Evolutionary conservation across 2,888 invertebrate genomes (phyloP), one percentile per base, ranked within the genome.

Genomic region (Leistus spinibarbis): DNA sequence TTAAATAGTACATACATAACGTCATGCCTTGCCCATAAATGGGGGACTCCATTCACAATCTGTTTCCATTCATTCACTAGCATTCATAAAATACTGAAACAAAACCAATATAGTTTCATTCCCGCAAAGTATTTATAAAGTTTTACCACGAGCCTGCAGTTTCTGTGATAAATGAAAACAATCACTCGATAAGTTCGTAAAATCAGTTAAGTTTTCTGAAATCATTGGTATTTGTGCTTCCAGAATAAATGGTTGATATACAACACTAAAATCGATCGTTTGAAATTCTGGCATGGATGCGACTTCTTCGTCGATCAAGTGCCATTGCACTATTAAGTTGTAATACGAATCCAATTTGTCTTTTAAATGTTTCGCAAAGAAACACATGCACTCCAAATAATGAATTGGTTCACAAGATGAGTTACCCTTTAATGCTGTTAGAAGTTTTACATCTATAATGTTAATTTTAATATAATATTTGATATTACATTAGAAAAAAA

Each of bases 81-180:
- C 40, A 40, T 7, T 10, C 13, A 40, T 13, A 40, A 40, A 4
- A 1, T 40, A 40, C 40, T 40, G 10, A 10, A 10, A 10, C 40
- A 40, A 40, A 40, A 7, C 0, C 7, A 40, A 40, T 13, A 40
- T 40, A 40, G 40, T 13, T 10, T 5, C 5, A 40, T 2, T 40
- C n/a, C n/a, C n/a, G n/a, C n/a, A n/a, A 40, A 10, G 13, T 40
- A 24, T 24, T 24, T 4, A 60, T 57, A 16, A 2, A 19, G 2
- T 3, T 19, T 23, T 83, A 90, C 90, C 85, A 83, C 83, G 81
- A 1, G 90, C 89, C 77, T 90, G 88, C 16, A 86, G 86, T 79
- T 88, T 89, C 80, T 91, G 91, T 78, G 89, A 90, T 4, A 90
- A 83, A 81, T 91, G 91, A 79, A 91, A 91, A 81, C 91, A 91